Evolutionary conservation across 2,113 vertebrate genomes (phyloP), one percentile per base, ranked within the genome.

Genomic region (Coreoperca whiteheadi): DNA sequence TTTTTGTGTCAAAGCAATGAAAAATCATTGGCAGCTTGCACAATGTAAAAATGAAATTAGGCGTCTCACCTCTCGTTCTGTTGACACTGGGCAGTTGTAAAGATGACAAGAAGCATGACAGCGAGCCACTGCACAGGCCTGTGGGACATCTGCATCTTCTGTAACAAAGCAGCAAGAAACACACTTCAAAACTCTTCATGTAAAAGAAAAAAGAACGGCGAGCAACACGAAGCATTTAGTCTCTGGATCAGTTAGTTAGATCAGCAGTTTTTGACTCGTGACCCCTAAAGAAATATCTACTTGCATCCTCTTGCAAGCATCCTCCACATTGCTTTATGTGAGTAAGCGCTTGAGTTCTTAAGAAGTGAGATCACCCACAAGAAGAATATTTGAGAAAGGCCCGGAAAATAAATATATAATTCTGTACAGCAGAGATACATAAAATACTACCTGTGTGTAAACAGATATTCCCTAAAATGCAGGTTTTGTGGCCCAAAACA

Each of bases 21-120:
- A 59, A 34, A 57, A 28, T 10, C 11, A 23, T 57, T 57, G 14
- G 12, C 7, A 23, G 6, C 6, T 43, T 43, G 6, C 25, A 39
- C 2, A 21, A 48, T 23, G 21, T 53, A 7, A 28, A 51, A 11
- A 28, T 16, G 4, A 39, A 14, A 15, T 8, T 4, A 5, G 4
- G 2, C 0, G 2, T 30, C 86, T 91, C 57, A 94, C 95, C 93
- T 94, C 51, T 94, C 72, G 46, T 82, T 89, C 75, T 94, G 91
- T 69, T 95, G 93, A 85, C 94, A 87, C 32, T 57, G 90, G 51
- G 67, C 75, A 0, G 68, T 48, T 7, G 90, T 74, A 15, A 94
- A 25, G 69, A 93, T 8, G 37, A 94, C 51, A 8, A 95, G 82
- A 23, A 94, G 39, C 77, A 93, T 63, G 79, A 94, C 50, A 32